Conservation (phyloP, 2,113 vertebrate species). For the Barbus barbus region DNA sequence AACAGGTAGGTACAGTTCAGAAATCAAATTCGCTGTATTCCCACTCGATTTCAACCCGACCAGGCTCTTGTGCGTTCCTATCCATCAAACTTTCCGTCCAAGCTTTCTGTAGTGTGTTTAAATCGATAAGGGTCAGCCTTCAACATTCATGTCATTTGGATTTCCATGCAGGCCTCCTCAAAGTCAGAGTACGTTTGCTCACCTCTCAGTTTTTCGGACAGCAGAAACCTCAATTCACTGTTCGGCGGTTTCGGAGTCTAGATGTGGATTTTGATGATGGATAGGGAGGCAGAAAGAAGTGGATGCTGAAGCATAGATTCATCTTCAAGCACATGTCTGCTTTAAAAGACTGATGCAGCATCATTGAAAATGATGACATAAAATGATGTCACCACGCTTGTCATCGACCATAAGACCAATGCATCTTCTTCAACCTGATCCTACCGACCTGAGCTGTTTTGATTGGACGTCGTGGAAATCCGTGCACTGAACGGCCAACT, state of each 20-base stretch:
- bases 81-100: background rate
- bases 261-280: conserved; percentile 45
- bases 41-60: background rate
- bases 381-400: background rate
- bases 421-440: background rate
- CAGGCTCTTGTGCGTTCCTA: background rate
- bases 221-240: conserved; percentile 38
- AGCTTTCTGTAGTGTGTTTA: background rate
- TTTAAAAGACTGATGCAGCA: background rate
- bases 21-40: background rate
- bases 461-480: background rate
- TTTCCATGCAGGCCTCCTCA: conserved; percentile 62
- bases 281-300: conserved; percentile 12
- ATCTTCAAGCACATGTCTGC: background rate
- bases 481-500: too few relatives aligned
- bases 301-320: background rate
- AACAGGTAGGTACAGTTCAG: background rate
- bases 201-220: conserved; percentile 63
- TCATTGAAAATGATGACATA: background rate
- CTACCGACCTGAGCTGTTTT: background rate
- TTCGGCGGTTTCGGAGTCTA: background rate
- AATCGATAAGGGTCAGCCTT: background rate
- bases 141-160: conserved; percentile 33
- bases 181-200: conserved; percentile 71
- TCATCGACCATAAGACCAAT: background rate